Evolutionary conservation across 2,113 vertebrate species (phyloP), one percentile per base, ranked within the genome.

Genomic region (Coregonus clupeaformis): DNA sequence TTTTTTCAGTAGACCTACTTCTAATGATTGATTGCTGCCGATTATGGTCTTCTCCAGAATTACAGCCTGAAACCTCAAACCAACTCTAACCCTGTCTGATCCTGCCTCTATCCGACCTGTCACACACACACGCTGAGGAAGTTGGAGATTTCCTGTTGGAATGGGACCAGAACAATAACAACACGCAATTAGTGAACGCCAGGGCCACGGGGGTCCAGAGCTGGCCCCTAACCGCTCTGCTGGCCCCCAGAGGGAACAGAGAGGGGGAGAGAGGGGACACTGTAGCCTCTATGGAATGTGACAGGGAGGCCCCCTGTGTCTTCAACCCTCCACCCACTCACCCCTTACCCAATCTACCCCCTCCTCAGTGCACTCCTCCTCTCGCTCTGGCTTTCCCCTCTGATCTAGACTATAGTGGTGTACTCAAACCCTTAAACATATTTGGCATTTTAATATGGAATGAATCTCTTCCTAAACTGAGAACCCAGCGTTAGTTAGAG

Each of bases 121-220:
- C 9, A 42, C 74, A n/a, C 55, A 32, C 16, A 30, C 73, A 60
- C 65, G 55, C 73, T 42, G 60, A 16, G 69, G 4, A 52, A 52
- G 49, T 52, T 14, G 13, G 16, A 52, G 14, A 73, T n/a, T 65
- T 45, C 66, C 74, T 42, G 66, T 45, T 52, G 70, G 59, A 76
- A 64, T 3, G 62, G 27, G 55, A 62, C 65, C 64, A 65, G 24
- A 30, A 29, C 70, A 32, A 42, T 59, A 73, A 69, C 66, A 52
- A 55, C 18, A 18, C 74, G 69, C 7, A 59, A 69, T 76, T 66
- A 70, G 74, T 62, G 29, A 57, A 5, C n/a, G 9, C n/a, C 18
- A 60, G n/a, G 57, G 16, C 57, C n/a, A 22, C 20, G 5, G 57
- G 57, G 57, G n/a, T 22, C 20, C n/a, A 22, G 18, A 60, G 57